A percentile compares a stretch with the other conserved stretches of the same genome.
Evolutionary conservation across 2,888 invertebrate genomes (phyloP).

Genomic region (Pilophorus perplexus): DNA sequence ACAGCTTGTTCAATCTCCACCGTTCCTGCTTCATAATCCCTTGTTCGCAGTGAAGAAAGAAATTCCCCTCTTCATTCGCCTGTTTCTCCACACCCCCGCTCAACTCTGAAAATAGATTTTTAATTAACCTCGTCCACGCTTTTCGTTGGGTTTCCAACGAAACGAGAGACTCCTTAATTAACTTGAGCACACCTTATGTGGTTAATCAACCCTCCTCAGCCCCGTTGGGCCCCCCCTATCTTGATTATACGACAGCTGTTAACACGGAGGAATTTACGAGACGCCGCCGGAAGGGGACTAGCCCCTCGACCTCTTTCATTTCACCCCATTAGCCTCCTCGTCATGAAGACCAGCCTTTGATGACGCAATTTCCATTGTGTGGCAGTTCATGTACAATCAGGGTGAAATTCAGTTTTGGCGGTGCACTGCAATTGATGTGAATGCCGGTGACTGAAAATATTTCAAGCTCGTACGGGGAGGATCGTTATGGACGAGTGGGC

Average conservation of each 20-base stretch:
- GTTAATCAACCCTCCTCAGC: background rate
- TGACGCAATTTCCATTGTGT: too few species aligned
- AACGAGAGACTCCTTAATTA: constrained; percentile 10
- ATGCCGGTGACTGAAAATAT: too few species aligned
- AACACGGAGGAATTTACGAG: background rate
- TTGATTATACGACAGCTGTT: constrained; percentile 20
- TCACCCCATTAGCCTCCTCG: background rate
- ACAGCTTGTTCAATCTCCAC: too few species aligned
- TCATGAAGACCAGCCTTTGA: too few species aligned
- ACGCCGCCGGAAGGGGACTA: background rate
- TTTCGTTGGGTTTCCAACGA: background rate
- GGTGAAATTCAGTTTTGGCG: too few species aligned
- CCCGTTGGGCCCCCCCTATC: background rate
- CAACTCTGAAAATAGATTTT: constrained; percentile 3
- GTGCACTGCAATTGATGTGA: too few species aligned
- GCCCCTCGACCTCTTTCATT: background rate
- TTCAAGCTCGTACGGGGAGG: too few species aligned
- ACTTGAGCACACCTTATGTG: constrained; percentile 11
- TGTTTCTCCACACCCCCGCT: background rate
- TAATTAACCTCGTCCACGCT: constrained; percentile 1
- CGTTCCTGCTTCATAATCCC: too few species aligned
- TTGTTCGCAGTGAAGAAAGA: too few species aligned
- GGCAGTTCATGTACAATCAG: too few species aligned
- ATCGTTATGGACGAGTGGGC: too few species aligned
- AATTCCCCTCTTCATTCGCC: too few species aligned